Evolutionary conservation across 2,113 vertebrate species (phyloP).

Genomic region (Zapornia atra): DNA sequence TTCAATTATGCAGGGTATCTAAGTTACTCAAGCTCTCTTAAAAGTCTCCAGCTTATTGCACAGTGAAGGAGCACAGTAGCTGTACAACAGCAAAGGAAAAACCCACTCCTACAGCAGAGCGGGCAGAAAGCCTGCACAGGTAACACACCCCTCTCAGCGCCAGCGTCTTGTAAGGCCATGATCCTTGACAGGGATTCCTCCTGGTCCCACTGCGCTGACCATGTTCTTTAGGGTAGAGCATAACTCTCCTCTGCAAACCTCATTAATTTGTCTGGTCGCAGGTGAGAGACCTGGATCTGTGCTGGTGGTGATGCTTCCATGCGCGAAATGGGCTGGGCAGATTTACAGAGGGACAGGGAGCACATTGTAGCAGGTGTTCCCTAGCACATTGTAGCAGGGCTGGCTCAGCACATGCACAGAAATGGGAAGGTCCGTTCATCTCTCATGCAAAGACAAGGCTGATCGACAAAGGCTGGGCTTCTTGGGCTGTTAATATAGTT

Average conservation of each 20-base stretch:
- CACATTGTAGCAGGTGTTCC: not conserved
- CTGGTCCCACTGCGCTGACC: too few relatives aligned
- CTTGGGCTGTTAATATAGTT: not conserved
- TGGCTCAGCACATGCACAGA: not conserved
- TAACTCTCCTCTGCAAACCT: not conserved
- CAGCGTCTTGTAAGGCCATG: not conserved
- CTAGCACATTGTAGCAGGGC: not conserved
- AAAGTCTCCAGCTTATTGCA: not conserved
- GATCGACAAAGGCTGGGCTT: not conserved
- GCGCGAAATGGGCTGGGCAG: not conserved
- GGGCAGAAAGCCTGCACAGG: not conserved
- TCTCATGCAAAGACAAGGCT: not conserved
- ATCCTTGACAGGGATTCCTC: not conserved
- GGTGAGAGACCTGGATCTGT: not conserved
- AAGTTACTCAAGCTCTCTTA: not conserved
- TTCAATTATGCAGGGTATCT: fast-evolving
- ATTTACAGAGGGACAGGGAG: not conserved
- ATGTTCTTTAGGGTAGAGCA: not conserved
- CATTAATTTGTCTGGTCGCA: not conserved
- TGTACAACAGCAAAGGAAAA: not conserved
- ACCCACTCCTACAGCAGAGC: not conserved
- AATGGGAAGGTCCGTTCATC: not conserved
- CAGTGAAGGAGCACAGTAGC: not conserved
- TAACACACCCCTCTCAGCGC: not conserved
- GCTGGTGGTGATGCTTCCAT: not conserved